phyloP scores from a whole-genome alignment of 2,888 invertebrate genomes.

The Polydrusus cervinus region DNA sequence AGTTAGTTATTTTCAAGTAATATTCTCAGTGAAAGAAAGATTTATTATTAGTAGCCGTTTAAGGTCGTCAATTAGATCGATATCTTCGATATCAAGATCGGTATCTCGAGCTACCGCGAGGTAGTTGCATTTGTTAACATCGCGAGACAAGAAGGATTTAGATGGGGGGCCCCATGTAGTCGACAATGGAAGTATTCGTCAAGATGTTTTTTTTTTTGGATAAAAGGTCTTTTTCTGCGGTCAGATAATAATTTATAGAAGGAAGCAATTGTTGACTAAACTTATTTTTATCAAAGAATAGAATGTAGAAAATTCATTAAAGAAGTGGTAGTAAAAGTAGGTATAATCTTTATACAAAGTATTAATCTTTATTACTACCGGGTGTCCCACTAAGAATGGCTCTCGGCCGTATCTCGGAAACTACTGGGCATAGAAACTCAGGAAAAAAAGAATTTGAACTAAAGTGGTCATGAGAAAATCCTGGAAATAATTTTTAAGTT shows the following conservation, averaged over 20 bases:
- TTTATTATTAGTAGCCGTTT: slow-evolving; percentile 57
- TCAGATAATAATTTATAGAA: neutral
- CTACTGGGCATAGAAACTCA: no score
- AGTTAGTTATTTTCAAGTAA: slow-evolving; percentile 50
- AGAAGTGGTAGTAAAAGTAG: no score
- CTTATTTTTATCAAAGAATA: no score
- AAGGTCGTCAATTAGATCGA: slow-evolving; percentile 67
- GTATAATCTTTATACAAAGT: no score
- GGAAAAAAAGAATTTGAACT: no score
- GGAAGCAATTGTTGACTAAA: no score
- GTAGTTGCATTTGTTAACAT: slow-evolving; percentile 62
- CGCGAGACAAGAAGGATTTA: slow-evolving; percentile 26
- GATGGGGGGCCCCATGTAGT: slow-evolving; percentile 36
- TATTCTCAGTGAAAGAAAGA: slow-evolving; percentile 55
- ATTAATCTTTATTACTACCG: no score
- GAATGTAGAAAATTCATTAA: no score
- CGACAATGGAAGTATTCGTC: slow-evolving; percentile 37
- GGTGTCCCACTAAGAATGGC: no score
- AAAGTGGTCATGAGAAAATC: no score
- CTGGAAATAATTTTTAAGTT: no score
- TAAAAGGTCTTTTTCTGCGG: neutral
- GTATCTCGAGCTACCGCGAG: slow-evolving; percentile 63
- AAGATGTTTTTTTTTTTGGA: slow-evolving; percentile 1
- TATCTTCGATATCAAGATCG: slow-evolving; percentile 66
- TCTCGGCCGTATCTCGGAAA: no score